These are phyloP conservation scores for Lithobates pipiens DNA, from an alignment of 2,797 vertebrate genomes.

Conservation along the genomic window DNA sequence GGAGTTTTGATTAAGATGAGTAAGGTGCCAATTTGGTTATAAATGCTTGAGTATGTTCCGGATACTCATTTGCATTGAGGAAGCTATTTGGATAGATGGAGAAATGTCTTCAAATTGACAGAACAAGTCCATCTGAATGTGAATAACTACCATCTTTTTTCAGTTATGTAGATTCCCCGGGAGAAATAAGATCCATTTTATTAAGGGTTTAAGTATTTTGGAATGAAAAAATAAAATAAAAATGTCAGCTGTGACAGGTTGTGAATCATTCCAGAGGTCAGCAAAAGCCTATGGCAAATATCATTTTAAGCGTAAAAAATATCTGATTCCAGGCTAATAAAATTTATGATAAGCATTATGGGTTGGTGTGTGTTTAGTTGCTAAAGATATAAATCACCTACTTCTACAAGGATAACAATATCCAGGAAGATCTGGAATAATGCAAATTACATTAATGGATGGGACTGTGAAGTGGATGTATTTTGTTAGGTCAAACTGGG, in stretches of 20 bases:
- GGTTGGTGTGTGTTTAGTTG: not conserved
- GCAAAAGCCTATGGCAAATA: not conserved
- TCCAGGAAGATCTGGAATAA: not conserved
- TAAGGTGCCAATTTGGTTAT: too few species aligned
- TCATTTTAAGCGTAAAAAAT: not conserved
- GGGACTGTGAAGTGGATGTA: not conserved
- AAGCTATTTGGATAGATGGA: too few species aligned
- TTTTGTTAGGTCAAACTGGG: not conserved
- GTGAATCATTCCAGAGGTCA: slow-evolving; percentile 1
- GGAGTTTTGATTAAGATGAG: too few species aligned
- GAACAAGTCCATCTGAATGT: not conserved
- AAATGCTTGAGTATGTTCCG: too few species aligned
- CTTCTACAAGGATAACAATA: not conserved
- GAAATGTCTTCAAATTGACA: too few species aligned
- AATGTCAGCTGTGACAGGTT: not conserved
- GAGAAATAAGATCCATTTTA: not conserved
- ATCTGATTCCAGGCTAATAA: not conserved
- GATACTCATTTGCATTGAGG: too few species aligned
- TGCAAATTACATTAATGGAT: not conserved
- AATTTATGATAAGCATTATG: not conserved
- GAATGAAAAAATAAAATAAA: not conserved
- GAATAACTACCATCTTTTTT: not conserved
- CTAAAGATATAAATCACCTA: not conserved
- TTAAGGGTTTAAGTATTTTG: not conserved
- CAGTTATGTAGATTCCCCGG: not conserved